Evolutionary conservation across 2,113 vertebrate genomes (phyloP).

Genomic region (Anolis sagrei): DNA sequence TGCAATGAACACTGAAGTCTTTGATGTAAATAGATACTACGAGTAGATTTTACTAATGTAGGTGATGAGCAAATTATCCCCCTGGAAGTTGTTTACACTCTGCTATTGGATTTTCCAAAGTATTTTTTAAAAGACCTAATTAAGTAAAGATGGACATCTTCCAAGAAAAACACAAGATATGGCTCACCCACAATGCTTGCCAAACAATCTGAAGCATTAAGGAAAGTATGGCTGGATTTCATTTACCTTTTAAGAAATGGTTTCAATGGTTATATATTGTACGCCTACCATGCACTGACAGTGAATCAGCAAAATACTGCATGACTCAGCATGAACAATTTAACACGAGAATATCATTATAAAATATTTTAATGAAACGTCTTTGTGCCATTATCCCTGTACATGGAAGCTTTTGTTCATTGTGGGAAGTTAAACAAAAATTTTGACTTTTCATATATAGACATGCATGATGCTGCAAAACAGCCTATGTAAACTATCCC

Average conservation of each 20-base stretch:
- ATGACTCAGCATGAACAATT: slow-evolving; percentile 75
- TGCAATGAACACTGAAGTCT: background rate
- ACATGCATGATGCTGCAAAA: slow-evolving; percentile 87
- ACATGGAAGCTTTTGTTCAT: slow-evolving; percentile 90
- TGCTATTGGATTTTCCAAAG: slow-evolving; percentile 58
- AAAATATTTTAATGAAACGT: slow-evolving; percentile 90
- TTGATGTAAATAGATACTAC: background rate
- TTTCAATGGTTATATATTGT: slow-evolving; percentile 67
- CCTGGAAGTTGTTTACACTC: slow-evolving; percentile 56
- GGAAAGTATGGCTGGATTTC: slow-evolving; percentile 71
- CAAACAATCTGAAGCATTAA: slow-evolving; percentile 56
- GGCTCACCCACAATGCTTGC: slow-evolving; percentile 54
- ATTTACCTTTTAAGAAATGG: slow-evolving; percentile 63
- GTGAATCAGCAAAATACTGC: slow-evolving; percentile 79
- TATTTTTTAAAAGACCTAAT: slow-evolving; percentile 33
- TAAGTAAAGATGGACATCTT: slow-evolving; percentile 50
- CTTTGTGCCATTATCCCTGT: slow-evolving; percentile 90
- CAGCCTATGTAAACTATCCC: slow-evolving; percentile 76
- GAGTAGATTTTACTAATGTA: background rate
- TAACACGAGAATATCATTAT: slow-evolving; percentile 91
- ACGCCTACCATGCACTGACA: slow-evolving; percentile 82
- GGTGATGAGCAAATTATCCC: background rate
- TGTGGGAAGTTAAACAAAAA: slow-evolving; percentile 84
- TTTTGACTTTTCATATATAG: slow-evolving; percentile 90
- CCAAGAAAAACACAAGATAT: slow-evolving; percentile 61